Conservation (phyloP, 2,113 vertebrate species). For the Petaurus breviceps region DNA sequence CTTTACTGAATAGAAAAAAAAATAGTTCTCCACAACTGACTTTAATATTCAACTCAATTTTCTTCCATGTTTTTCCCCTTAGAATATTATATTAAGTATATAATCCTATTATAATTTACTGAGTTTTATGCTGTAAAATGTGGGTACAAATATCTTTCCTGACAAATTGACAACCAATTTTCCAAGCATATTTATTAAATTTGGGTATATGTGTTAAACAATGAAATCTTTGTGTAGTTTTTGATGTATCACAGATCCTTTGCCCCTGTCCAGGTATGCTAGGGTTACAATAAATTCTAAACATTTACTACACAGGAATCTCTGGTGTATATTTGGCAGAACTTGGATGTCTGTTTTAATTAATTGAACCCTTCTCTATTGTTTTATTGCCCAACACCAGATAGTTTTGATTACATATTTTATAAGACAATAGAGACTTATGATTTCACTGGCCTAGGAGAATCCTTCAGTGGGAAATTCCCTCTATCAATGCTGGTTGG, state of each 20-base stretch:
- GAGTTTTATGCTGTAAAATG: not conserved
- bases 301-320: not conserved
- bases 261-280: not conserved
- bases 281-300: not conserved
- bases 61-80: not conserved
- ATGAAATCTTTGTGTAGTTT: not conserved
- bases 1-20: not conserved
- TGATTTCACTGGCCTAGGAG: not conserved
- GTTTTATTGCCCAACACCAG: not conserved
- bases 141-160: not conserved
- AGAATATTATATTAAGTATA: not conserved
- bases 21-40: not conserved
- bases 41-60: not conserved
- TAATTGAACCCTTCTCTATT: not conserved
- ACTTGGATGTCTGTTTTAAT: not conserved
- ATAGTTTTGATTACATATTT: not conserved
- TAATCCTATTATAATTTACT: not conserved
- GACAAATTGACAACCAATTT: too few relatives aligned
- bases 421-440: not conserved
- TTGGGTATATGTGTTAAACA: not conserved
- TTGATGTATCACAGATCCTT: not conserved
- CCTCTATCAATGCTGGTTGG: not conserved
- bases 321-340: not conserved
- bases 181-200: not conserved
- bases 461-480: not conserved